Base-by-base conservation (phyloP, 2,888 invertebrate species). In the Hyalella azteca region DNA sequence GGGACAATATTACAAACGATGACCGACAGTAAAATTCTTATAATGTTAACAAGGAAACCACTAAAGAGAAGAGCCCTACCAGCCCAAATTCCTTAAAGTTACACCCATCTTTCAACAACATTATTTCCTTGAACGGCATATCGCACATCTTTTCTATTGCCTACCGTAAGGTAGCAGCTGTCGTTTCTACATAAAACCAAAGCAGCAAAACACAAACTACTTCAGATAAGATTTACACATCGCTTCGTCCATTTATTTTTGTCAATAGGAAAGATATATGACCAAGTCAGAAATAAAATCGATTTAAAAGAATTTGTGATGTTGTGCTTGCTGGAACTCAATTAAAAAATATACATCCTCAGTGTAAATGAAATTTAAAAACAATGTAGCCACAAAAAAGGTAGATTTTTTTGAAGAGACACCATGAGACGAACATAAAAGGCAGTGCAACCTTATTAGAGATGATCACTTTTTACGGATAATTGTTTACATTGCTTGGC, bases 1-100 rank as follows among this genome's bases (percentile, higher is more conserved):
- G 66, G 66, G 66, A 36, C 32, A 32, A 66, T 66, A 66, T 32
- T 66, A 66, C 66, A 66, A 66, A 66, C 66, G 66, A 66, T 66
- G 66, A 66, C 66, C 66, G 66, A 66, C 66, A 66, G 66, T 66
- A 66, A 66, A 66, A 66, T 66, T 66, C 66, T 66, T 66, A 66
- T 32, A 66, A 66, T 32, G 66, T 66, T 66, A 66, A 66, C 66
- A 66, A 66, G 66, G 66, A 66, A 66, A 66, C 66, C 66, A 66
- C 66, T 66, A 66, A 66, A 66, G 66, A 66, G 66, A 36, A 66
- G 66, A 66, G 66, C 32, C 66, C 66, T 66, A 66, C 66, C 66
- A 66, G 66, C 66, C 66, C 66, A 66, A 66, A 66, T 66, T 66
- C 66, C 66, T 66, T 66, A 66, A 66, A 32, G 36, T 19, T 66